Percentiles rank a stretch among this genome's conserved stretches.
Conservation (phyloP, 2,888 invertebrate genomes). For the Luperina nickerlii region DNA sequence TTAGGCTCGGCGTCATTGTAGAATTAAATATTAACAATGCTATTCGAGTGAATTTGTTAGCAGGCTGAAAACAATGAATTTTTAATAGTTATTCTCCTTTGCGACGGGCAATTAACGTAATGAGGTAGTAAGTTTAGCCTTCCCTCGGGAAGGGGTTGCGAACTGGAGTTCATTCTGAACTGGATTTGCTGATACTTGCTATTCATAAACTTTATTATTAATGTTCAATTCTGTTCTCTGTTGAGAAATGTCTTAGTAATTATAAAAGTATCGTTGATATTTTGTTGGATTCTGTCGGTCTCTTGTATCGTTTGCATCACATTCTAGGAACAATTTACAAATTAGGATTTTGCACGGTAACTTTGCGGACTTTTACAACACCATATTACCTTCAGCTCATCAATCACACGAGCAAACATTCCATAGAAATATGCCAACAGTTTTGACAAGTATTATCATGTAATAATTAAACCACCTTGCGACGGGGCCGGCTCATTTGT, state of each 20-base stretch:
- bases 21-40: slow-evolving; percentile 88
- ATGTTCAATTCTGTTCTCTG: slow-evolving; percentile 57
- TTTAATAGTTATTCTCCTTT: slow-evolving; percentile 87
- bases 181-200: slow-evolving; percentile 69
- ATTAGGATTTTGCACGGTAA: not conserved
- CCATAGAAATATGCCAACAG: slow-evolving; percentile 49
- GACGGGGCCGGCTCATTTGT: slow-evolving; percentile 78
- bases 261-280: slow-evolving; percentile 25
- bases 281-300: not conserved
- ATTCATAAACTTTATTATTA: slow-evolving; percentile 59
- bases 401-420: slow-evolving; percentile 37
- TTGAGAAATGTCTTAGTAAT: slow-evolving; percentile 31
- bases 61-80: slow-evolving; percentile 85
- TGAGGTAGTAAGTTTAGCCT: slow-evolving; percentile 82
- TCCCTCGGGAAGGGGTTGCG: slow-evolving; percentile 68
- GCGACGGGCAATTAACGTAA: slow-evolving; percentile 85
- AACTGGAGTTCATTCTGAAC: slow-evolving; percentile 75
- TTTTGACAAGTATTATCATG: slow-evolving; percentile 71
- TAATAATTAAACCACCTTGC: slow-evolving; percentile 79
- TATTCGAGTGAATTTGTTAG: slow-evolving; percentile 80
- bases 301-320: not conserved
- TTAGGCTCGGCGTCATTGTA: slow-evolving; percentile 84
- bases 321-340: not conserved
- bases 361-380: not conserved
- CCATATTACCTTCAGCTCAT: slow-evolving; percentile 36